Evolutionary conservation across 2,888 invertebrate species (phyloP), one percentile per base, ranked within the genome.

Genomic region (Ditula angustiorana): DNA sequence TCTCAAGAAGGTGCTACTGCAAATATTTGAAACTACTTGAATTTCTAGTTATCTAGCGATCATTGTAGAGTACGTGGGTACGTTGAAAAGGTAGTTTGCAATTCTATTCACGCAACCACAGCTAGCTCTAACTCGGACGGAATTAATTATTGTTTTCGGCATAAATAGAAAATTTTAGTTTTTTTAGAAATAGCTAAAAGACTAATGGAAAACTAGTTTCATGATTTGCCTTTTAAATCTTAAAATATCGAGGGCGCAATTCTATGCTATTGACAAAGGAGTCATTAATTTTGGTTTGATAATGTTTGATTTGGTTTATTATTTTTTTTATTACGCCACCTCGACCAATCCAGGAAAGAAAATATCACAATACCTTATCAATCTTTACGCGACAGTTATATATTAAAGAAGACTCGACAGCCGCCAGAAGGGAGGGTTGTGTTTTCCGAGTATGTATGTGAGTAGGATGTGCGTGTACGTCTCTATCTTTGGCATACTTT

Each of bases 1-100:
- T 30, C 37, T 37, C 47, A n/a, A 50, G 49, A 57, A 55, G 62
- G 19, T 24, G 58, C 58, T 26, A 58, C 44, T 58, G 44, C 47
- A 49, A 49, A 58, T 44, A 63, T 21, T 55, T 35, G 26, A 26
- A 50, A 49, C 47, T 56, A 41, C n/a, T 41, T 50, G n/a, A 41
- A 41, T 41, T 19, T 41, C 3, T 19, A 21, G 41, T 41, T 41
- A 41, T 19, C 19, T 41, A 4, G 41, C 5, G 19, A 24, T 49
- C 10, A 28, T 13, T 35, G 19, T 33, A 44, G 16, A 52, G 24
- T n/a, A 41, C 11, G 28, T 13, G 21, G 30, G n/a, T 11, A 30
- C 30, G 41, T 52, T 16, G 30, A 53, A 53, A 47, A 8, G 33
- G 8, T 35, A 41, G n/a, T 50, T 41, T 50, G 21, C n/a, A 33